Percentiles rank a stretch among this genome's conserved stretches.
phyloP scores from a whole-genome alignment of 1,140 invertebrate genomes.

The Trinorchestia longiramus region DNA sequence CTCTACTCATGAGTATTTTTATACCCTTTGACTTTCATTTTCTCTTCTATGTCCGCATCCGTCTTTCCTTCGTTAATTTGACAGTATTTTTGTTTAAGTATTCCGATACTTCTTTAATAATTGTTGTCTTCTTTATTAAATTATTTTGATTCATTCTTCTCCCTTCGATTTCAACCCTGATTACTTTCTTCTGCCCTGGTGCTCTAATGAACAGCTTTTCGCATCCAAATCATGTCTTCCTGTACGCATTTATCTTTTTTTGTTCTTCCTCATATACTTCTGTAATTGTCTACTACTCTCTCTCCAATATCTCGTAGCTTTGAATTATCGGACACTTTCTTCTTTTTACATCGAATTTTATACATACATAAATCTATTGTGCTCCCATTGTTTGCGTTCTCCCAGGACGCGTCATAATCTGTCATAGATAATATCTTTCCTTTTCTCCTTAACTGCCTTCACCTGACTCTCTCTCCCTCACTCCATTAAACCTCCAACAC shows the following conservation, averaged over 20 bases:
- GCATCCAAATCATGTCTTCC: not conserved
- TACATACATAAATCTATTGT: not conserved
- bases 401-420: no score
- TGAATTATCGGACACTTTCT: not conserved
- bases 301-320: not conserved
- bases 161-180: not conserved
- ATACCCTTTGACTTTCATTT: not conserved
- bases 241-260: not conserved
- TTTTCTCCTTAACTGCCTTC: not conserved
- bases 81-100: not conserved
- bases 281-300: not conserved
- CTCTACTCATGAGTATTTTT: not conserved
- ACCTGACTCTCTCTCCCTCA: not conserved
- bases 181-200: not conserved
- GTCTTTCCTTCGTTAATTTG: not conserved
- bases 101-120: not conserved
- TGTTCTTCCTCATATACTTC: not conserved
- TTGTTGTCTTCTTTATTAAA: not conserved
- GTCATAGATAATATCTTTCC: not conserved
- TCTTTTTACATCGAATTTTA: not conserved
- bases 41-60: not conserved
- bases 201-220: not conserved
- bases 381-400: not conserved
- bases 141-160: not conserved
- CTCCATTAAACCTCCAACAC: not conserved